Evolutionary conservation across 2,888 invertebrate genomes (phyloP), one percentile per base, ranked within the genome.

Genomic region (Drosophila dives): DNA sequence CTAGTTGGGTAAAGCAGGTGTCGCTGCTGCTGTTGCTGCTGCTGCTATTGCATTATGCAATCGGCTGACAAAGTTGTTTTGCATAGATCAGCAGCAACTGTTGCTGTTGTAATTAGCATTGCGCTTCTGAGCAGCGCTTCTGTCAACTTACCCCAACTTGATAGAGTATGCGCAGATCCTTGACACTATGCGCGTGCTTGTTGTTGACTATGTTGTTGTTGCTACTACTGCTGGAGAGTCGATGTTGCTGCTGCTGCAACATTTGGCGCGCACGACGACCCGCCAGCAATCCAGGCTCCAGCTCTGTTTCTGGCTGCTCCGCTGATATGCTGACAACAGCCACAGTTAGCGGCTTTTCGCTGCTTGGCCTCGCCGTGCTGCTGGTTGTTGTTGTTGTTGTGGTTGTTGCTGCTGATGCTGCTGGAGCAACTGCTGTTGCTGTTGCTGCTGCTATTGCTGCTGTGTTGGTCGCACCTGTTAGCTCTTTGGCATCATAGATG

Each of bases 81-180:
- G 83, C 86, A 83, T 77, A 79, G 81, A 81, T 79, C 80, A 83
- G 64, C 63, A 54, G 58, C 71, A 67, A 51, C 56, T 34, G 65
- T 60, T 81, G 69, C 68, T 65, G 61, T 61, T 72, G 81, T 79
- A 81, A 81, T 84, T 81, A 80, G 80, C 72, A 72, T 49, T 49
- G 48, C 45, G 33, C 29, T n/a, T 29, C 29, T 56, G 42, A 17
- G 36, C 33, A 54, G 34, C 34, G 33, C 33, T 59, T 40, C 48
- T 45, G 23, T 42, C 10, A 62, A 88, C 92, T 93, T 90, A 93
- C 93, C 92, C 93, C 93, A 82, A 93, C 91, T 91, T 93, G 96
- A 92, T 96, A 97, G 72, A 97, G 94, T 81, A 96, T 94, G 92
- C 95, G 95, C 93, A 91, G 77, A 82, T 91, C 87, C 81, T 90